A percentile compares a stretch with the other conserved stretches of the same genome.
These are phyloP conservation scores for Balaeniceps rex DNA, from an alignment of 2,113 vertebrate genomes.

Conservation along the genomic window DNA sequence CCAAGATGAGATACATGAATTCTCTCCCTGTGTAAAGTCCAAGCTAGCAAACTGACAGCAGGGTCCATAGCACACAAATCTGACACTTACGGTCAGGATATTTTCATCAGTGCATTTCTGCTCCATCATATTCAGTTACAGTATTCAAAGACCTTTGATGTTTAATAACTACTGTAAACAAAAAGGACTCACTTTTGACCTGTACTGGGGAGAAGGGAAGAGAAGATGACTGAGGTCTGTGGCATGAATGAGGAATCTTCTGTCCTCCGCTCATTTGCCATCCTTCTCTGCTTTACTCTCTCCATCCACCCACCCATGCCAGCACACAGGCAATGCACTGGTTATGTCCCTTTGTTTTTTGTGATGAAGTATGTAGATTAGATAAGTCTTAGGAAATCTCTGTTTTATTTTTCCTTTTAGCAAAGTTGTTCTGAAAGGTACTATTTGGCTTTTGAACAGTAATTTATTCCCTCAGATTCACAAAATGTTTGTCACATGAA, in stretches of 20 bases:
- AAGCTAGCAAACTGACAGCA: background rate
- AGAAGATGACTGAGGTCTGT: background rate
- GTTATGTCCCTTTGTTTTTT: background rate
- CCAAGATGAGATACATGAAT: background rate
- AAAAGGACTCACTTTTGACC: background rate
- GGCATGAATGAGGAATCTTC: background rate
- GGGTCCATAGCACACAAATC: too few relatives aligned
- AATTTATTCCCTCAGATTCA: background rate
- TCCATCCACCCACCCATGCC: too few relatives aligned
- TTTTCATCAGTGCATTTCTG: background rate
- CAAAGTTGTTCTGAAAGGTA: background rate
- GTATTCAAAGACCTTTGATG: background rate
- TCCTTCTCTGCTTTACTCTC: background rate
- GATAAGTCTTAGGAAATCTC: background rate
- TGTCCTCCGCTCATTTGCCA: background rate
- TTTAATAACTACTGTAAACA: background rate
- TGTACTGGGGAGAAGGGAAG: background rate
- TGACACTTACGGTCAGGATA: background rate
- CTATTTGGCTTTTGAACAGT: background rate
- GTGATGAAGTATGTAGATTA: background rate
- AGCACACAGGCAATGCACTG: background rate
- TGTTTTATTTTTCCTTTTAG: background rate
- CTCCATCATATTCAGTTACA: background rate
- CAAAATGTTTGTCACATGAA: background rate
- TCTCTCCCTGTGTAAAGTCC: background rate